phyloP scores from a whole-genome alignment of 2,113 vertebrate genomes.

The sheep (Ovis aries) region DNA sequence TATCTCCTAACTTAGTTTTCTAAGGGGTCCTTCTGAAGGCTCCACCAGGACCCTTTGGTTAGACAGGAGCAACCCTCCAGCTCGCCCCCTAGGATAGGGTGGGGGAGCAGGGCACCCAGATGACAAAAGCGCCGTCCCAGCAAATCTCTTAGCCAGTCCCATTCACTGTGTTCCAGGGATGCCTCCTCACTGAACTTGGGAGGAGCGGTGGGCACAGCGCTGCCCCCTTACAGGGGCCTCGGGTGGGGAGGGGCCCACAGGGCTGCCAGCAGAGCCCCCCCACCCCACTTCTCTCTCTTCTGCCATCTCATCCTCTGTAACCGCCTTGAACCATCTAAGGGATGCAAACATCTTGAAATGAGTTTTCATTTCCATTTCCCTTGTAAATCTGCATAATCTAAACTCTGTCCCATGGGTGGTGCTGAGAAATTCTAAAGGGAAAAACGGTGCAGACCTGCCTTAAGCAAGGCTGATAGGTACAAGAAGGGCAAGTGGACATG shows the following conservation, averaged over 20 bases:
- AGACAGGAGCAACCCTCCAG: neutral
- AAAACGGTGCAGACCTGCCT: neutral
- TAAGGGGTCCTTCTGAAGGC: neutral
- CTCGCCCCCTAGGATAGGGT: neutral
- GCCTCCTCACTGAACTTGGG: neutral
- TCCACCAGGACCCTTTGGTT: neutral
- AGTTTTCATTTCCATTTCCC: neutral
- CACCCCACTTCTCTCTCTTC: neutral
- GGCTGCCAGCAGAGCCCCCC: neutral
- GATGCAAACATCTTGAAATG: neutral
- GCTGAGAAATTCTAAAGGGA: neutral
- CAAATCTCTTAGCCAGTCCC: neutral
- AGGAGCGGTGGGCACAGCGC: neutral
- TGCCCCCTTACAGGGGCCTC: accelerated
- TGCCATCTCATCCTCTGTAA: neutral
- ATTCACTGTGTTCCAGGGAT: neutral
- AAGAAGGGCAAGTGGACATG: neutral
- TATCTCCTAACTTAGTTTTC: neutral
- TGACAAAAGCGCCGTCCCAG: neutral
- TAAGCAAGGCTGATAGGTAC: neutral
- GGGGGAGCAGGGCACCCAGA: accelerated
- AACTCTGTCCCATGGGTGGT: neutral
- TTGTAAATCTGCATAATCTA: neutral
- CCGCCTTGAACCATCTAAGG: neutral
- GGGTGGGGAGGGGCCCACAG: neutral